A percentile compares a stretch with the other conserved stretches of the same genome.
Evolutionary conservation across 2,113 vertebrate species (phyloP).

Genomic region (Oostethus manadensis): DNA sequence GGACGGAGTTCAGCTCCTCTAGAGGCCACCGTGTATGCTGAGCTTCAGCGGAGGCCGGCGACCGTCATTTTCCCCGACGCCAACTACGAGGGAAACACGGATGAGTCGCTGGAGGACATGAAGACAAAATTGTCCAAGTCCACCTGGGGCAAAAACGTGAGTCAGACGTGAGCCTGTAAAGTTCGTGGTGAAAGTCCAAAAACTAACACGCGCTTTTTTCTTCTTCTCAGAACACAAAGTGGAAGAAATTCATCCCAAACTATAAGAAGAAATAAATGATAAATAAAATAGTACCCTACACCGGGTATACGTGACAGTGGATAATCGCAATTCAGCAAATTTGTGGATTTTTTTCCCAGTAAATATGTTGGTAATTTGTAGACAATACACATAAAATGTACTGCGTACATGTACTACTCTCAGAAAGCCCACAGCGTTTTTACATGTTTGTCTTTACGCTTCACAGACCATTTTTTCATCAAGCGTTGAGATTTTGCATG

Average conservation of each 20-base stretch:
- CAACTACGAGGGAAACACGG: constrained; percentile 57
- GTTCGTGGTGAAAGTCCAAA: neutral
- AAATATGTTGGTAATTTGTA: too few species aligned
- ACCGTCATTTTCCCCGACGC: constrained; percentile 15
- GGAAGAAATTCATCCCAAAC: constrained; percentile 55
- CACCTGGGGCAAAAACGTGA: constrained; percentile 55
- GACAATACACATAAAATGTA: too few species aligned
- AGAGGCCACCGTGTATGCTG: constrained; percentile 38
- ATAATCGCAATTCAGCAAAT: too few species aligned
- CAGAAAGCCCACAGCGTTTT: too few species aligned
- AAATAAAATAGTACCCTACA: neutral
- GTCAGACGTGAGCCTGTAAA: neutral
- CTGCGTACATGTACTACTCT: too few species aligned
- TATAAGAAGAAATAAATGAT: constrained; percentile 51
- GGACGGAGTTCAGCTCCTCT: neutral
- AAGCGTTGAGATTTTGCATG: too few species aligned
- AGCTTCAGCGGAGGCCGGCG: constrained; percentile 38
- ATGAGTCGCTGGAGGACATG: constrained; percentile 57
- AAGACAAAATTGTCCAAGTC: constrained; percentile 50
- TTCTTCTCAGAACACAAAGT: constrained; percentile 47
- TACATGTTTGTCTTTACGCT: too few species aligned
- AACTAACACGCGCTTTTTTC: neutral
- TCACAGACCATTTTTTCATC: too few species aligned
- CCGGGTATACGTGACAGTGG: too few species aligned
- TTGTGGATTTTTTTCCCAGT: too few species aligned